Conservation (phyloP, 2,888 invertebrate species). For the Desoria tigrina region DNA sequence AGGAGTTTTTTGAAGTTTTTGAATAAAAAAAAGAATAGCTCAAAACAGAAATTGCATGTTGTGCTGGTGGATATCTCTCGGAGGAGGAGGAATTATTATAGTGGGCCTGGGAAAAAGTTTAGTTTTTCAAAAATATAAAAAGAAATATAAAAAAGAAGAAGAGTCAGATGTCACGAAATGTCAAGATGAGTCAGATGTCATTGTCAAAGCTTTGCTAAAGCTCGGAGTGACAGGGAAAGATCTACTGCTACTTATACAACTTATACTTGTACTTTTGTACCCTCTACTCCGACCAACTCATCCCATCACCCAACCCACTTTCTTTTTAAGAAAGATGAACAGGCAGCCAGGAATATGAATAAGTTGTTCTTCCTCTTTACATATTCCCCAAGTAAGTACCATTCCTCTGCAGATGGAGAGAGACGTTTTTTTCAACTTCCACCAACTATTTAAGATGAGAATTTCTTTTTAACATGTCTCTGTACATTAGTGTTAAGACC, state of each 20-base stretch:
- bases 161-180: constrained; percentile 23
- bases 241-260: constrained; percentile 14
- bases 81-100: too few relatives aligned
- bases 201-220: constrained; percentile 22
- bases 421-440: too few relatives aligned
- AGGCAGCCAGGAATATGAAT: constrained; percentile 18
- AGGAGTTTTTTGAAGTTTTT: constrained; percentile 8
- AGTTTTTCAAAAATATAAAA: constrained; percentile 15
- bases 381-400: too few relatives aligned
- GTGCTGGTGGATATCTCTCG: too few relatives aligned
- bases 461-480: too few relatives aligned
- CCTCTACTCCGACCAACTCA: neutral
- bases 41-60: constrained; percentile 10
- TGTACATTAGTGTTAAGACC: too few relatives aligned
- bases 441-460: too few relatives aligned
- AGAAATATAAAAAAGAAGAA: constrained; percentile 14
- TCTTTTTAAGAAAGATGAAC: constrained; percentile 14
- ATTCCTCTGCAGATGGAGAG: too few relatives aligned
- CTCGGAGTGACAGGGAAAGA: constrained; percentile 22
- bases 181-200: constrained; percentile 22
- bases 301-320: constrained; percentile 4
- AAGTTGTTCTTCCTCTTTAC: constrained; percentile 14
- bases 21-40: constrained; percentile 6
- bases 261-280: neutral
- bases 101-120: constrained; percentile 15